Percentiles rank a stretch among this genome's conserved stretches.
phyloP scores from a whole-genome alignment of 2,113 vertebrate genomes.

The Mola mola region DNA sequence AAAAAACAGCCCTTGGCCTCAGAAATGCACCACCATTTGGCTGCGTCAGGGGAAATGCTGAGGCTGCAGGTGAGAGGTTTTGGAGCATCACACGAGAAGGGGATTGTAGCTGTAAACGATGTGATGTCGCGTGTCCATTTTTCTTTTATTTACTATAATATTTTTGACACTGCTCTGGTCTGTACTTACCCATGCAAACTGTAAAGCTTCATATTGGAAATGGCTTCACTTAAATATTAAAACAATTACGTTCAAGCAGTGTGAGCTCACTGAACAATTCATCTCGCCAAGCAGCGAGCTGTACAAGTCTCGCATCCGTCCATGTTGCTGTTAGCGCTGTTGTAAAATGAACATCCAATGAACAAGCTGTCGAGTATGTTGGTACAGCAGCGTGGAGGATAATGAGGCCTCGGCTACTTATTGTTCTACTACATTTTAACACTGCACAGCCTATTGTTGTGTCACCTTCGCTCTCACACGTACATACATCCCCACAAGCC shows the following conservation, averaged over 20 bases:
- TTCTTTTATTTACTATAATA: too few species aligned
- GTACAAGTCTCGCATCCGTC: conserved; percentile 27
- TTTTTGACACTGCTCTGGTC: conserved; percentile 9
- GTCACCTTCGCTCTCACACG: conserved; percentile 1
- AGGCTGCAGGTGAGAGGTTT: conserved; percentile 31
- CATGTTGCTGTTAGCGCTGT: conserved; percentile 36
- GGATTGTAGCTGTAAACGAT: conserved; percentile 22
- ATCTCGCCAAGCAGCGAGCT: conserved; percentile 10
- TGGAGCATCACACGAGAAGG: not conserved
- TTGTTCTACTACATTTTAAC: conserved; percentile 43
- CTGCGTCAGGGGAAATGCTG: conserved; percentile 26
- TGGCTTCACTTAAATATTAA: conserved; percentile 13
- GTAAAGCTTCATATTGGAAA: conserved; percentile 18
- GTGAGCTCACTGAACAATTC: conserved; percentile 22
- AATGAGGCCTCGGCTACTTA: conserved; percentile 45
- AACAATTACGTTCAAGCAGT: conserved; percentile 25
- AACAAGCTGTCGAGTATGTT: conserved; percentile 55
- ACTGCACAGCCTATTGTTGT: conserved; percentile 19
- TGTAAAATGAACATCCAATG: conserved; percentile 44
- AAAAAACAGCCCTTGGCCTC: conserved; percentile 58
- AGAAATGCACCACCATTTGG: conserved; percentile 49
- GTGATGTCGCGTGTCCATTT: conserved; percentile 4
- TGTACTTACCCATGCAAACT: not conserved
- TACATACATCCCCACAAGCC: conserved; percentile 6
- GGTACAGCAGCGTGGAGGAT: conserved; percentile 54